These are phyloP conservation scores for Conomelus anceps DNA, from an alignment of 2,888 invertebrate genomes.

Conservation along the genomic window DNA sequence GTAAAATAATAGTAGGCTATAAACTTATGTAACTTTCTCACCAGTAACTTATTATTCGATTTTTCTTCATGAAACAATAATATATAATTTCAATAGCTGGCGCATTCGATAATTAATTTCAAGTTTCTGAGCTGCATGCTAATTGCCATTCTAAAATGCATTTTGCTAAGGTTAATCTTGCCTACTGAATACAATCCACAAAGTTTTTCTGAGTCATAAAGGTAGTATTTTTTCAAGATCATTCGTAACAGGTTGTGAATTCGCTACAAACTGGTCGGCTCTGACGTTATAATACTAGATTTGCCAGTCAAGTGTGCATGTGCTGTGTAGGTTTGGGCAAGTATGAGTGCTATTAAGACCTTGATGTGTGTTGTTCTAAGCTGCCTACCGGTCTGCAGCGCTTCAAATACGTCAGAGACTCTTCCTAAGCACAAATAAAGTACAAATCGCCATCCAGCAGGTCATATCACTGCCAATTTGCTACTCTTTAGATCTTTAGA, in stretches of 20 bases:
- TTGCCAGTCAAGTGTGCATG: not conserved
- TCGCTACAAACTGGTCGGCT: not conserved
- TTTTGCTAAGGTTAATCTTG: too few relatives aligned
- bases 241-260: not conserved
- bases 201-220: not conserved
- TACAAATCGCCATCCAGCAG: not conserved
- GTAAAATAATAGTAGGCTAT: too few relatives aligned
- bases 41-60: too few relatives aligned
- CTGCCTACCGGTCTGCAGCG: not conserved
- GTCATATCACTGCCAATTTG: not conserved
- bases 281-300: not conserved
- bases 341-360: not conserved
- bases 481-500: not conserved
- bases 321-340: not conserved
- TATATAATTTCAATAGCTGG: too few relatives aligned
- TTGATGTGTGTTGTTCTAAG: not conserved
- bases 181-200: too few relatives aligned
- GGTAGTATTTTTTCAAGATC: not conserved
- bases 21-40: too few relatives aligned
- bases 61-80: too few relatives aligned
- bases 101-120: too few relatives aligned
- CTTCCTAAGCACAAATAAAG: not conserved
- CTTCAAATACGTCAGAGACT: not conserved
- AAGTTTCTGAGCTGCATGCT: too few relatives aligned
- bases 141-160: too few relatives aligned